Evolutionary conservation across 1,140 invertebrate genomes (phyloP).

Genomic region (Sycophila sp.): DNA sequence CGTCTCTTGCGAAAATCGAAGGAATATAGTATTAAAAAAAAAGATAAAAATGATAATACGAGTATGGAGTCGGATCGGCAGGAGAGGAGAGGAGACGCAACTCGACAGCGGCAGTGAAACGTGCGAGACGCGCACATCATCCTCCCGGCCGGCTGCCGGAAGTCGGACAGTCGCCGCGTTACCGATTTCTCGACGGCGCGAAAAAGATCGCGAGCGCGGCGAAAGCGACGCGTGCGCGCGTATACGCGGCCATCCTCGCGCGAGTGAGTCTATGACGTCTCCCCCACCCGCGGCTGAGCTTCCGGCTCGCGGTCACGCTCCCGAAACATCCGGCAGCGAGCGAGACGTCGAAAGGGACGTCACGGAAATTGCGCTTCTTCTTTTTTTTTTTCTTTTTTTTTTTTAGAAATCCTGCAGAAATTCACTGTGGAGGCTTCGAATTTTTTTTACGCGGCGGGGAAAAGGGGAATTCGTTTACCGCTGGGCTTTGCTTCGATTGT

Average conservation of each 20-base stretch:
- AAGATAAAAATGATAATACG: too few species aligned
- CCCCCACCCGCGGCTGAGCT: not conserved
- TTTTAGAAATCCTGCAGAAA: too few species aligned
- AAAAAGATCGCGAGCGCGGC: slow-evolving; percentile 44
- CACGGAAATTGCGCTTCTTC: too few species aligned
- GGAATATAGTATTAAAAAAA: too few species aligned
- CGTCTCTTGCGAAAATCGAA: too few species aligned
- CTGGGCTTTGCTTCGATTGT: too few species aligned
- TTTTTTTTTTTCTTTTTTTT: too few species aligned
- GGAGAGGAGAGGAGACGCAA: too few species aligned
- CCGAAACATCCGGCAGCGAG: slow-evolving; percentile 5
- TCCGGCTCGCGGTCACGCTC: slow-evolving; percentile 27
- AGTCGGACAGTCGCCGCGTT: slow-evolving; percentile 43
- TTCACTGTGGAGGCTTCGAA: too few species aligned
- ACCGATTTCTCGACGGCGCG: slow-evolving; percentile 49
- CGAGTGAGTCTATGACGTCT: not conserved
- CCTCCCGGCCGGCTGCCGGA: slow-evolving; percentile 34
- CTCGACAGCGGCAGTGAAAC: not conserved
- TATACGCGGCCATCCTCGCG: not conserved
- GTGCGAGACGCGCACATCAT: not conserved
- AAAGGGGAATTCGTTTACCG: too few species aligned
- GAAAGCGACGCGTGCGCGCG: slow-evolving; percentile 43
- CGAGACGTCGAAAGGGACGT: slow-evolving; percentile 16
- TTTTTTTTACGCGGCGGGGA: too few species aligned
- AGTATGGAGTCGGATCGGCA: too few species aligned